Percentiles rank a stretch among this genome's conserved stretches.
Conservation (phyloP, 2,113 vertebrate species). For the Murina feae region DNA sequence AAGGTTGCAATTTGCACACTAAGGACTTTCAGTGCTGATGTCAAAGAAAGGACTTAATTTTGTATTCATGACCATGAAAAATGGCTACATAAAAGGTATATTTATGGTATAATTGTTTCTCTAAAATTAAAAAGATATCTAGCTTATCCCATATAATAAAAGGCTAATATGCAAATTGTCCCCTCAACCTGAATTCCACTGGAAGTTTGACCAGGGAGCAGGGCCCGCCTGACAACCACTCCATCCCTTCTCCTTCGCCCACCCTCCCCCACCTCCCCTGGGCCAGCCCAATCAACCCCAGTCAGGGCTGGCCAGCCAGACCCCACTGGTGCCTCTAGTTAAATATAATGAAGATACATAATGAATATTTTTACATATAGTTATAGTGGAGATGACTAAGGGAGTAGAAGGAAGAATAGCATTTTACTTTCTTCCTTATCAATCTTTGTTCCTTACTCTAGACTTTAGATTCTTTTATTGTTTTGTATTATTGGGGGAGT, state of each 20-base stretch:
- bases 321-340: neutral
- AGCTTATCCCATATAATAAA: neutral
- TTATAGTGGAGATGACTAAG: neutral
- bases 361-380: neutral
- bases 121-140: constrained; percentile 27
- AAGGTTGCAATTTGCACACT: neutral
- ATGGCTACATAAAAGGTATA: neutral
- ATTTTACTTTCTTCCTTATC: neutral
- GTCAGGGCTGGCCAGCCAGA: no score
- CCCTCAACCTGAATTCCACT: no score
- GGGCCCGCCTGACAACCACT: no score
- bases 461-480: neutral
- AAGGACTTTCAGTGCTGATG: neutral
- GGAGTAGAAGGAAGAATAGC: neutral
- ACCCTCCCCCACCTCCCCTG: no score
- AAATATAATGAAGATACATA: neutral
- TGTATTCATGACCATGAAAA: neutral
- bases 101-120: neutral
- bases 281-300: no score
- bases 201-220: no score
- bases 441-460: neutral
- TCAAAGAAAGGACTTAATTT: neutral
- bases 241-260: no score
- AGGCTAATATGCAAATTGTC: no score
- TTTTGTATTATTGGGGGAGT: neutral